Conservation (phyloP, 1,140 invertebrate genomes). For the Whitmania pigra region DNA sequence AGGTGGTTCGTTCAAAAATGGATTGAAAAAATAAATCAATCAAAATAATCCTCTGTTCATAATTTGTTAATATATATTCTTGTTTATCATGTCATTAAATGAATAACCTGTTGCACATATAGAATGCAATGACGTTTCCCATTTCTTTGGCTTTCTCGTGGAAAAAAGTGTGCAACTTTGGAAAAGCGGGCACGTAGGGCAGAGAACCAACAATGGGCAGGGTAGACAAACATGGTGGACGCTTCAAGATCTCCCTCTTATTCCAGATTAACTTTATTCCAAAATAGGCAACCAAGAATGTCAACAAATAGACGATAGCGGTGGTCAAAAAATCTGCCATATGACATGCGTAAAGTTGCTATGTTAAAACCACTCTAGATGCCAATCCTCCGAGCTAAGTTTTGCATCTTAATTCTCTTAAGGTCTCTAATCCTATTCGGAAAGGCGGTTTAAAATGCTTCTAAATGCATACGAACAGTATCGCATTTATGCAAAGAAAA, state of each 20-base stretch:
- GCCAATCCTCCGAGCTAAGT: neutral
- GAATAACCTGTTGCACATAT: slow-evolving; percentile 3
- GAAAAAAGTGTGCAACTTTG: neutral
- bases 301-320: no score
- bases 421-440: neutral
- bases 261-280: no score
- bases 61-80: no score
- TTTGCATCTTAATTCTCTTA: neutral
- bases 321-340: no score
- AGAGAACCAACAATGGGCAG: slow-evolving; percentile 4
- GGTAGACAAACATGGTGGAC: slow-evolving; percentile 3
- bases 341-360: no score
- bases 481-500: no score
- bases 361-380: neutral
- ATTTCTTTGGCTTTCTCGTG: neutral
- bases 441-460: no score
- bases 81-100: neutral
- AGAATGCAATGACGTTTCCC: slow-evolving; percentile 6
- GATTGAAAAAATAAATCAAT: no score
- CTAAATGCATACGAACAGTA: neutral
- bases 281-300: no score
- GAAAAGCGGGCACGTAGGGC: neutral
- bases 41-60: no score
- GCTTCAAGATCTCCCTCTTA: neutral
- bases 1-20: no score